A percentile compares a stretch with the other conserved stretches of the same genome.
Evolutionary conservation across 2,113 vertebrate genomes (phyloP).

Genomic region (Erythrocercus mccallii): DNA sequence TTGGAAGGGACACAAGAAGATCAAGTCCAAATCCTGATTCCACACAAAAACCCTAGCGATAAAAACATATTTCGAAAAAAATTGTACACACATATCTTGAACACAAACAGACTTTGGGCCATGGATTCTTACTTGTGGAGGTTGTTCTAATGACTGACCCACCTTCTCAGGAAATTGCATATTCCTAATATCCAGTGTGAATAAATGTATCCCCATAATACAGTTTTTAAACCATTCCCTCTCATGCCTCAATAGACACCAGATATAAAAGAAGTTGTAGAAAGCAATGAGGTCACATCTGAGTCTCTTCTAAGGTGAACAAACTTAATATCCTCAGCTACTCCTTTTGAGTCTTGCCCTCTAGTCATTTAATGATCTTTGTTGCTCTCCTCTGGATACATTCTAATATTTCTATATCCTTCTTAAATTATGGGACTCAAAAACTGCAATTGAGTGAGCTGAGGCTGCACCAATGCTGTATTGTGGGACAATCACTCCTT

Average conservation of each 20-base stretch:
- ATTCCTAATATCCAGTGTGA: neutral
- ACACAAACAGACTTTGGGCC: neutral
- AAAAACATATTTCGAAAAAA: neutral
- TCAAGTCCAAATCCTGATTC: neutral
- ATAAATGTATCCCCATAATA: neutral
- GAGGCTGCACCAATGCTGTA: neutral
- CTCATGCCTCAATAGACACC: accelerated
- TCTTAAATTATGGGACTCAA: neutral
- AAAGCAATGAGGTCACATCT: neutral
- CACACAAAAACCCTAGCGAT: neutral
- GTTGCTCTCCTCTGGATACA: neutral
- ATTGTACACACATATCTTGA: accelerated
- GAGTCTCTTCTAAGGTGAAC: neutral
- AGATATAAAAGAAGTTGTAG: neutral
- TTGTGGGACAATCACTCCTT: neutral
- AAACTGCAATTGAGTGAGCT: neutral
- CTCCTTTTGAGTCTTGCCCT: neutral
- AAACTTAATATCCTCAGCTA: neutral
- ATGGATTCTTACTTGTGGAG: neutral
- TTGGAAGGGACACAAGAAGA: neutral
- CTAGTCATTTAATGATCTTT: neutral
- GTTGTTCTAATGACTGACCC: neutral
- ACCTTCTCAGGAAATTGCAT: neutral
- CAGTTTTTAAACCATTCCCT: neutral
- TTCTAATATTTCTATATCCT: neutral